Conservation (phyloP, 1,140 invertebrate genomes). For the Lethrus apterus region DNA sequence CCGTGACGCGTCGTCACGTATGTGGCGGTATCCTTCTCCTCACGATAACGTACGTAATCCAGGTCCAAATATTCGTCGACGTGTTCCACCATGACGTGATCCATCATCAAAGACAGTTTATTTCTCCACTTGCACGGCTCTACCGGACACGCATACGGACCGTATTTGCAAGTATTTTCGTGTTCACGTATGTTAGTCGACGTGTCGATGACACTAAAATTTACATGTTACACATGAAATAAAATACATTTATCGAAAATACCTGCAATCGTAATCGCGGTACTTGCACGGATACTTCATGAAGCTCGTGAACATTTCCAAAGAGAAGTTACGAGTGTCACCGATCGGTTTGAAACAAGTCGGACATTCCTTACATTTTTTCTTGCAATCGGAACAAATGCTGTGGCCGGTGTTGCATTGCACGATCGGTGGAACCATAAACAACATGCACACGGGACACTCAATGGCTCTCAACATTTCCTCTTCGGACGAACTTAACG, state of each 20-base stretch:
- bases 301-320: conserved; percentile 11
- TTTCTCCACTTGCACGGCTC: conserved; percentile 18
- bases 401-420: conserved; percentile 16
- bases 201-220: too few relatives aligned
- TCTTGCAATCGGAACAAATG: conserved; percentile 13
- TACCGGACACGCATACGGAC: conserved; percentile 23
- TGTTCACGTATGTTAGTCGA: conserved; percentile 20
- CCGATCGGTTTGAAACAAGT: background rate
- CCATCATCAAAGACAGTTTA: conserved; percentile 9
- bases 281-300: conserved; percentile 28
- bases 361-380: conserved; percentile 10
- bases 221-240: too few relatives aligned
- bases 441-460: conserved; percentile 17
- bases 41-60: too few relatives aligned
- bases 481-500: background rate
- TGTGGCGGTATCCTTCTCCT: too few relatives aligned
- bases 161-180: conserved; percentile 20
- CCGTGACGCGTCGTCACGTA: too few relatives aligned
- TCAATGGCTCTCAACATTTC: conserved; percentile 9
- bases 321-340: conserved; percentile 1
- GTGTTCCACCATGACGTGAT: conserved; percentile 20
- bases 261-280: conserved; percentile 19
- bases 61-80: conserved; percentile 20
- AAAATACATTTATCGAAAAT: conserved; percentile 11
- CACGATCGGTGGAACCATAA: conserved; percentile 14